These are phyloP conservation scores for Micromussa lordhowensis DNA, from an alignment of 92 coral and sea anemone genomes.

Conservation along the genomic window DNA sequence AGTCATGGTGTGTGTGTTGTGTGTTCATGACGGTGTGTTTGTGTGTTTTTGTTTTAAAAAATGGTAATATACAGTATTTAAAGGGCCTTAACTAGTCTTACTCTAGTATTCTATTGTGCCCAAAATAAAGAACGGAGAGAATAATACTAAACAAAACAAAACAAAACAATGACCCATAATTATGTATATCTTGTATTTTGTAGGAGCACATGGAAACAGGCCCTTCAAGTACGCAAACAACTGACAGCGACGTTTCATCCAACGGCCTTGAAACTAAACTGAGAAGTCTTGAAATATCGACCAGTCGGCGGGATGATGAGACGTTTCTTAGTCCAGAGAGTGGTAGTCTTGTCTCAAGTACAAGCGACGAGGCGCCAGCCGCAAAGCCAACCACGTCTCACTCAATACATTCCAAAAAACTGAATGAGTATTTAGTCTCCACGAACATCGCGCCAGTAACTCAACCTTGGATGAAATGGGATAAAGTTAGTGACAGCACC, in stretches of 20 bases:
- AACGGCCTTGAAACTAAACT: conserved; percentile 46
- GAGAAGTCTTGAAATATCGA: conserved; percentile 40
- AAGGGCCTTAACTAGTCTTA: too few relatives aligned
- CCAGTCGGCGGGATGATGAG: conserved; percentile 36
- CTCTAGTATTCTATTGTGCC: too few relatives aligned
- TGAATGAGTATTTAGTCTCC: conserved; percentile 52
- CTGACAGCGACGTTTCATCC: conserved; percentile 44
- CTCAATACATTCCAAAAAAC: conserved; percentile 1
- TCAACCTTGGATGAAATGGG: conserved; percentile 57
- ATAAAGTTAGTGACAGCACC: conserved; percentile 48
- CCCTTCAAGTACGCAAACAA: conserved; percentile 43
- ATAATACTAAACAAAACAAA: too few relatives aligned
- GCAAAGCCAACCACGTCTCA: conserved; percentile 23
- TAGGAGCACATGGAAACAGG: conserved; percentile 44
- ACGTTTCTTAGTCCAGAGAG: conserved; percentile 62
- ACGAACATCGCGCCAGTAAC: conserved; percentile 36
- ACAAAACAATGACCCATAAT: too few relatives aligned
- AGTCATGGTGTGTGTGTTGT: too few relatives aligned
- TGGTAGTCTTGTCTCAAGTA: conserved; percentile 45
- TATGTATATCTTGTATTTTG: too few relatives aligned
- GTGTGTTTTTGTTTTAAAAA: too few relatives aligned
- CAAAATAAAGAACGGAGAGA: too few relatives aligned
- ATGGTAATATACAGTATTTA: too few relatives aligned
- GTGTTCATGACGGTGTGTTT: too few relatives aligned
- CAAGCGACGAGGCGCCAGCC: conserved; percentile 48